Evolutionary conservation across 2,113 vertebrate species (phyloP), one percentile per base, ranked within the genome.

Genomic region (Pavo muticus): DNA sequence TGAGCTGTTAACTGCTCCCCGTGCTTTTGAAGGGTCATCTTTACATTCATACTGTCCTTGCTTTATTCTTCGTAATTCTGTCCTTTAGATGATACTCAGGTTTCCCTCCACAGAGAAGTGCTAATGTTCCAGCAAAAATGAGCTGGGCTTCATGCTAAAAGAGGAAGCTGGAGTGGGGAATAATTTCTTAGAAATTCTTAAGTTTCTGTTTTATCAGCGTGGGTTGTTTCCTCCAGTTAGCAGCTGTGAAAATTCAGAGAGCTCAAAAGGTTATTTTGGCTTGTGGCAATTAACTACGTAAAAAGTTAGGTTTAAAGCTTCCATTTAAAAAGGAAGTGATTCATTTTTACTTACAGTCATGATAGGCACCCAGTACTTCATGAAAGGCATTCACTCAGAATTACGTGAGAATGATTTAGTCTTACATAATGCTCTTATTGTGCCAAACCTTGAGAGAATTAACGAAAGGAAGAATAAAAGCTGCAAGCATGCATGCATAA

Each of bases 251-350:
- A 96, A 96, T 95, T 71, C 83, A 63, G n/a, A 60, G 72, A 86
- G 88, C 94, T 95, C 61, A 84, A 91, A 94, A 94, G 92, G 90
- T 95, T 95, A 93, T 95, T 95, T 96, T 74, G 86, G 91, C 64
- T 96, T 90, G 61, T 88, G 73, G 95, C 83, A 93, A 95, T 94
- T 94, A 91, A 63, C 93, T 67, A 74, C 75, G 91, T 47, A 95
- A 91, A 94, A 94, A 74, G 71, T 37, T 74, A 92, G 92, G 86
- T 90, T 92, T 93, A 85, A 88, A 94, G 85, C 88, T 88, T 50
- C 74, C 10, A 0, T 90, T 85, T 79, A 64, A 88, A 96, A 94
- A 84, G 88, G 86, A 94, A 96, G 83, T 96, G 83, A 95, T 95
- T 95, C 72, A 94, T 96, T 96, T 96, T 93, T 85, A 93, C 92